These are phyloP conservation scores for Cyrtodaria siliqua DNA, from an alignment of 2,888 invertebrate species.

Conservation along the genomic window DNA sequence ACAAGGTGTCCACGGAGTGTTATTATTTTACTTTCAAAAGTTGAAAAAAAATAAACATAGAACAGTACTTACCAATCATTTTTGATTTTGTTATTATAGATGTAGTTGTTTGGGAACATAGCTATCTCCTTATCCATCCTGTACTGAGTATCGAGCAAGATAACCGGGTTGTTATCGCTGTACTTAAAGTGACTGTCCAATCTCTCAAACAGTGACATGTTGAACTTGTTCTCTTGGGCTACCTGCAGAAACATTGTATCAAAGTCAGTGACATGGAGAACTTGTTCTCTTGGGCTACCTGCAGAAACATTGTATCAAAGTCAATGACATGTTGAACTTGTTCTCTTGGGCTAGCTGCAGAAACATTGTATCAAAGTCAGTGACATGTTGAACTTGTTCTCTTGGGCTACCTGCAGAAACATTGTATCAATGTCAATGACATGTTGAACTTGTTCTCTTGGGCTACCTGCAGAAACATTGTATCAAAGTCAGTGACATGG, in stretches of 20 bases:
- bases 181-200: conserved; percentile 88
- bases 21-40: too few relatives aligned
- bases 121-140: conserved; percentile 95
- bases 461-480: conserved; percentile 91
- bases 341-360: conserved; percentile 90
- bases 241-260: too few relatives aligned
- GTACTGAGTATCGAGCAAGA: conserved; percentile 89
- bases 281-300: too few relatives aligned
- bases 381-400: too few relatives aligned
- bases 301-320: too few relatives aligned
- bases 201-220: conserved; percentile 92
- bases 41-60: too few relatives aligned
- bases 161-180: conserved; percentile 62
- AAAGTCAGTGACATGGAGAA: too few relatives aligned
- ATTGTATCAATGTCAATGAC: too few relatives aligned
- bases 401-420: too few relatives aligned
- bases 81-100: conserved; percentile 89
- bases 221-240: conserved; percentile 90
- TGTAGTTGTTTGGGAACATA: conserved; percentile 91
- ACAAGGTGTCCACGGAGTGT: too few relatives aligned
- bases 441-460: conserved; percentile 90
- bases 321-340: conserved; percentile 91
- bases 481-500: too few relatives aligned
- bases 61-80: conserved; percentile 76
- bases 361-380: too few relatives aligned